Evolutionary conservation across 2,888 invertebrate species (phyloP), one percentile per base, ranked within the genome.

Genomic region (Steinernema scapterisci): DNA sequence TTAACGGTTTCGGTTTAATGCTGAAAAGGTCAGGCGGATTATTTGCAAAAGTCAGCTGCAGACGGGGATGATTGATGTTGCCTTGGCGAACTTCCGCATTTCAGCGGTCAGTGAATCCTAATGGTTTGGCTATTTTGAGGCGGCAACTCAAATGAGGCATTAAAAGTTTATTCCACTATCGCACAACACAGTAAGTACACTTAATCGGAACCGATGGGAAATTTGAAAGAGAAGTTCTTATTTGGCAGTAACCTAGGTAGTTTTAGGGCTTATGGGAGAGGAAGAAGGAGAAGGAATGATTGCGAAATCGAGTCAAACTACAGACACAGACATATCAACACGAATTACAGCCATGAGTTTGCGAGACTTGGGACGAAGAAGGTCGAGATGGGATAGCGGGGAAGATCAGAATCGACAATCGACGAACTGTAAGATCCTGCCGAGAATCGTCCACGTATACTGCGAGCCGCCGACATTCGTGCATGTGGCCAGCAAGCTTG

Each of bases 381-480:
- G 5, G 38, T 38, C 38, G 9, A 9, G 38, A 9, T 3, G 3
- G 38, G 38, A 38, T 38, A 73, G 38, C 38, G 38, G 38, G 38
- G 54, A 54, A 44, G 21, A 25, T 84, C 78, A 87, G 77, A 82
- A 86, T 25, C 86, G 82, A 72, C 86, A 86, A 74, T 86, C 86
- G 70, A 86, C 86, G 71, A 86, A 86, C 76, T 86, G 86, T 5
- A 86, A 80, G 63, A 87, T 86, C 46, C 86, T 70, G 13, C 86
- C 84, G 38, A 86, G 80, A 56, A 86, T 85, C 9, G 86, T 87
- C 86, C 86, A 86, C 7, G 86, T 86, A 79, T 84, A 86, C 75
- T 86, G 86, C 7, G 84, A 84, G 38, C 86, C 86, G n/a, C 86
- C 86, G 16, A 86, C 86, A 63, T 86, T 86, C 13, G 86, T 86